phyloP scores from a whole-genome alignment of 1,140 invertebrate species.

The Drosophila guanche region DNA sequence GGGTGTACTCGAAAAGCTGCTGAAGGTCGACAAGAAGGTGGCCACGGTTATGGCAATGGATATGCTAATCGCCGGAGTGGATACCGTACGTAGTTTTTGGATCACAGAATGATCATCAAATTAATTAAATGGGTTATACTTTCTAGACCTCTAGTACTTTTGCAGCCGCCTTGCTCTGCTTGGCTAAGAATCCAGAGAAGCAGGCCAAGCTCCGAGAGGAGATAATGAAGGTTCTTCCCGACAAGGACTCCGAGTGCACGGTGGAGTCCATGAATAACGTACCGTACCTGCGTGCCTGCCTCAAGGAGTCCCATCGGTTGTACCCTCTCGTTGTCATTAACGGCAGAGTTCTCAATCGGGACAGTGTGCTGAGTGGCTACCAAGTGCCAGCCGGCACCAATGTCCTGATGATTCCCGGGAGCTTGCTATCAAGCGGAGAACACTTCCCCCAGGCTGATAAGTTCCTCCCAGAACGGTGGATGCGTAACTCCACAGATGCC shows the following conservation, averaged over 20 bases:
- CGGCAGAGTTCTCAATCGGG: slow-evolving; percentile 83
- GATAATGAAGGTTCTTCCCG: slow-evolving; percentile 85
- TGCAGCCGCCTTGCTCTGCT: slow-evolving; percentile 41
- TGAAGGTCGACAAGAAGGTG: slow-evolving; percentile 83
- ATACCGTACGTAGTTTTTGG: slow-evolving; percentile 60
- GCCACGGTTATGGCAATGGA: slow-evolving; percentile 84
- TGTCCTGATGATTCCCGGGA: slow-evolving; percentile 83
- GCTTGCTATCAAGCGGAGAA: slow-evolving; percentile 73
- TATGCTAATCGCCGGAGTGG: slow-evolving; percentile 81
- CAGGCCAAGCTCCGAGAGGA: slow-evolving; percentile 90
- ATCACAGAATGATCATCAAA: no score
- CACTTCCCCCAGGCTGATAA: slow-evolving; percentile 84
- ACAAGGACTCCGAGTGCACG: slow-evolving; percentile 85
- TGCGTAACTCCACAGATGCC: slow-evolving; percentile 68
- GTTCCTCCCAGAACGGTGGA: slow-evolving; percentile 86
- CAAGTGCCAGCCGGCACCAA: slow-evolving; percentile 85
- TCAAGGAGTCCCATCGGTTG: slow-evolving; percentile 86
- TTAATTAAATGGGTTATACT: not conserved
- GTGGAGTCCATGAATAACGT: slow-evolving; percentile 85
- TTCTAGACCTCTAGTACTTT: slow-evolving; percentile 57
- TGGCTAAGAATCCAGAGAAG: slow-evolving; percentile 89
- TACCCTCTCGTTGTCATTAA: slow-evolving; percentile 85
- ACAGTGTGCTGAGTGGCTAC: slow-evolving; percentile 85
- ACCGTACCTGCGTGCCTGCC: slow-evolving; percentile 87
- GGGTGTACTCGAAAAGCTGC: slow-evolving; percentile 82